Conservation (phyloP, 2,113 vertebrate species). For the Osmerus eperlanus region DNA sequence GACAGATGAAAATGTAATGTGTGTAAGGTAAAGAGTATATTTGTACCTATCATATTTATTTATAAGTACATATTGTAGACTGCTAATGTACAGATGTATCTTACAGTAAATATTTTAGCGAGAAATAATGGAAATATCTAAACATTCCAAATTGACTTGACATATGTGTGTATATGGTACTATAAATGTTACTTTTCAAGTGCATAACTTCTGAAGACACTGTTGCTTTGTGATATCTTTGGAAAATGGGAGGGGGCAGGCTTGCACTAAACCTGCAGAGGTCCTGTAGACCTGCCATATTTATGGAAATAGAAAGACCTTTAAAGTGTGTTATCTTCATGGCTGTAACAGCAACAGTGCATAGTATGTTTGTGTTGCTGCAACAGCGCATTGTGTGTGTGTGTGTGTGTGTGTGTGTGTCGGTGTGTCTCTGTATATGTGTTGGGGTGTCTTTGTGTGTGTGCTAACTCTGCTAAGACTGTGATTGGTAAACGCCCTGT, state of each 20-base stretch:
- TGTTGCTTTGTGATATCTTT: conserved; percentile 43
- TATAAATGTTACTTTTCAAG: not conserved
- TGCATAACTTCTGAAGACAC: conserved; percentile 6
- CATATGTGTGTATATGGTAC: too few species aligned
- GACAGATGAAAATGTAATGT: not conserved
- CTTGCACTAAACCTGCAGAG: conserved; percentile 46
- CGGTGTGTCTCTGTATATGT: not conserved
- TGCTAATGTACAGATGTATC: too few species aligned
- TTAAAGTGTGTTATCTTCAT: conserved; percentile 72
- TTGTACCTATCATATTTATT: not conserved
- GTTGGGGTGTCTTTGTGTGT: conserved; percentile 1
- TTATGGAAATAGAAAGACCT: conserved; percentile 68
- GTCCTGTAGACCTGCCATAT: conserved; percentile 50
- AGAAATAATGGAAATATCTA: too few species aligned
- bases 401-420: not conserved
- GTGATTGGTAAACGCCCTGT: conserved; percentile 70
- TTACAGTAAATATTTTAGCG: not conserved
- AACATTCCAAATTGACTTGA: not conserved
- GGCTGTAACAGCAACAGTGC: conserved; percentile 46
- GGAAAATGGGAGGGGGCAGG: conserved; percentile 50
- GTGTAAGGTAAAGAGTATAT: not conserved
- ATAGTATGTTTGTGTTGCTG: not conserved
- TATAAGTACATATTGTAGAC: not conserved
- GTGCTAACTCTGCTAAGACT: conserved; percentile 58
- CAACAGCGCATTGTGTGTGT: not conserved